phyloP scores from a whole-genome alignment of 2,888 invertebrate genomes.

The Tachina fera region DNA sequence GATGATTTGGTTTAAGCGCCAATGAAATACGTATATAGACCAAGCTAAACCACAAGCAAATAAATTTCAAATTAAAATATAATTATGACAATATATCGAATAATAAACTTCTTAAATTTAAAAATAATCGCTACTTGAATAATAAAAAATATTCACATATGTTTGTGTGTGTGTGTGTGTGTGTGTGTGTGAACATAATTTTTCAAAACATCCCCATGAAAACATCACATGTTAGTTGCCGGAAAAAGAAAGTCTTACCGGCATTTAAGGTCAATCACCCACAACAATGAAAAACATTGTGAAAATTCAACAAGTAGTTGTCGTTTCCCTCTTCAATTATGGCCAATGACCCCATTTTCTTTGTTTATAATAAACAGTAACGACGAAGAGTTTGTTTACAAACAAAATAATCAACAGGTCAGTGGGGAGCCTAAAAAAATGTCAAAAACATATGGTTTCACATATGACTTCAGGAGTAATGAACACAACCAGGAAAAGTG shows the following conservation, averaged over 20 bases:
- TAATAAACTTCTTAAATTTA: no score
- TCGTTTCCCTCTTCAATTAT: constrained; percentile 7
- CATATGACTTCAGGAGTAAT: constrained; percentile 63
- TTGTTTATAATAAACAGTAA: constrained; percentile 42
- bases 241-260: constrained; percentile 25
- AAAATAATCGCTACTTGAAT: no score
- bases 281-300: constrained; percentile 11
- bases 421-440: constrained; percentile 22
- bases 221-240: background rate
- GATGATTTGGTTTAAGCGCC: no score
- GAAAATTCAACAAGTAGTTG: constrained; percentile 54
- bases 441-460: constrained; percentile 52
- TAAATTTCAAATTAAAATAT: no score
- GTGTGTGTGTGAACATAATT: no score
- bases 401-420: constrained; percentile 62
- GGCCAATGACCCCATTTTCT: constrained; percentile 48
- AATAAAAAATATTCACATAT: background rate
- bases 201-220: background rate
- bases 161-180: no score
- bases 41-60: no score
- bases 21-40: no score
- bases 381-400: constrained; percentile 55
- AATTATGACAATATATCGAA: no score
- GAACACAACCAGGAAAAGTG: constrained; percentile 55
- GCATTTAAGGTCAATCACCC: constrained; percentile 47